These are phyloP conservation scores for Hyaena hyaena DNA, from an alignment of 2,113 vertebrate species.

Conservation along the genomic window DNA sequence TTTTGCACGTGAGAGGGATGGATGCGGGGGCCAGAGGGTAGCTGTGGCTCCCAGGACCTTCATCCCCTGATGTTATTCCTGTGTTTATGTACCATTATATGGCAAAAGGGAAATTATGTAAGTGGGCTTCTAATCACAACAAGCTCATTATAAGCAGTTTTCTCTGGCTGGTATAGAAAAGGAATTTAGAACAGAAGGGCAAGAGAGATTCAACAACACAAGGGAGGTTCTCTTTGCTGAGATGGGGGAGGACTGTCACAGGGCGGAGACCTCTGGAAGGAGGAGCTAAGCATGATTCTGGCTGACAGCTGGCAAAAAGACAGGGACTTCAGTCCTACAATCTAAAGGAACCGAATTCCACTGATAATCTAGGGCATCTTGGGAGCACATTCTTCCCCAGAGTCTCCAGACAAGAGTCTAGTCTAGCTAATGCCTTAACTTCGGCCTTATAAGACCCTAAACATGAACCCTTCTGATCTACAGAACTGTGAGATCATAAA, in stretches of 20 bases:
- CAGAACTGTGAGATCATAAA: not conserved
- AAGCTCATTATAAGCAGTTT: not conserved
- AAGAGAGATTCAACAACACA: not conserved
- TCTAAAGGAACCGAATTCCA: not conserved
- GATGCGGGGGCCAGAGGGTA: not conserved
- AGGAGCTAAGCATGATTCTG: not conserved
- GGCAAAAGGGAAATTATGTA: not conserved
- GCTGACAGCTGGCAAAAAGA: not conserved
- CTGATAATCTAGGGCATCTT: not conserved
- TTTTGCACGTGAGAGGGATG: not conserved
- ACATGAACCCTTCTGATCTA: not conserved
- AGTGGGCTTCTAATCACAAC: not conserved
- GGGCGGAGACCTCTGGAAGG: not conserved
- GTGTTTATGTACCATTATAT: not conserved
- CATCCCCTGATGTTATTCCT: not conserved
- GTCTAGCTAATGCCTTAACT: not conserved
- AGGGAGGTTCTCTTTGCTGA: not conserved
- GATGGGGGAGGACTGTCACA: not conserved
- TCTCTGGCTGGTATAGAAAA: slow-evolving; percentile 3
- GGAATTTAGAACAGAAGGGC: not conserved
- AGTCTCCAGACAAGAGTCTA: not conserved
- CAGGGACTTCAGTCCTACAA: not conserved
- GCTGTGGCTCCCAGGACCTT: not conserved
- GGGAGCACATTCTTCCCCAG: not conserved
- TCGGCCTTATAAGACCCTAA: not conserved